Evolutionary conservation across 1,140 invertebrate species (phyloP).

Genomic region (Platyscapa corneri): DNA sequence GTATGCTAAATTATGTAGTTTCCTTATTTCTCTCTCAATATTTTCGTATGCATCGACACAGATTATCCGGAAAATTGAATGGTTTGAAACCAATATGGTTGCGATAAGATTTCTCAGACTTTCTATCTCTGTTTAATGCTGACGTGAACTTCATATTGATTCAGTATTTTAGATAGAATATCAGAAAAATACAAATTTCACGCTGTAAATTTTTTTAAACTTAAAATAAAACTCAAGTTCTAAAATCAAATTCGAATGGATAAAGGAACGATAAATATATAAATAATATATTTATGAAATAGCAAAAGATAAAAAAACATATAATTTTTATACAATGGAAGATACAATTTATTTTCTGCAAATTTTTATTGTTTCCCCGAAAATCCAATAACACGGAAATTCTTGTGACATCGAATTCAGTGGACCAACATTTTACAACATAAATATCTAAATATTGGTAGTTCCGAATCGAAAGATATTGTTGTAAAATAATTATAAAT

Average conservation of each 20-base stretch:
- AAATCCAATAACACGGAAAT: too few species aligned
- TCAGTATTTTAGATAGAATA: background rate
- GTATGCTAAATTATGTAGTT: background rate
- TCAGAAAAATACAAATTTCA: background rate
- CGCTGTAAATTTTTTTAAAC: too few species aligned
- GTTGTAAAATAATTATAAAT: too few species aligned
- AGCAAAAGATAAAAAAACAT: background rate
- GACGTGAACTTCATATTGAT: background rate
- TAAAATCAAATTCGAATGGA: too few species aligned
- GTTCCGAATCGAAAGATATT: too few species aligned
- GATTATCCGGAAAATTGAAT: slow-evolving; percentile 22
- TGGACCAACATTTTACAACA: too few species aligned
- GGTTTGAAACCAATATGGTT: background rate
- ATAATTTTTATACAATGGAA: background rate
- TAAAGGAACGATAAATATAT: too few species aligned
- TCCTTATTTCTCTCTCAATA: background rate
- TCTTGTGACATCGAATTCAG: too few species aligned
- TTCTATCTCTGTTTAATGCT: background rate
- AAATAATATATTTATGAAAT: background rate
- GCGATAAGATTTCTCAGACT: background rate
- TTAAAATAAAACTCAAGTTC: too few species aligned
- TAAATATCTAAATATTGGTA: too few species aligned
- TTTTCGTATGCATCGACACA: slow-evolving; percentile 4
- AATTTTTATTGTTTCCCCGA: background rate
- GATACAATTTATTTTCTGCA: background rate